Evolutionary conservation across 2,888 invertebrate species (phyloP), one percentile per base, ranked within the genome.

Genomic region (Perdita meconis): DNA sequence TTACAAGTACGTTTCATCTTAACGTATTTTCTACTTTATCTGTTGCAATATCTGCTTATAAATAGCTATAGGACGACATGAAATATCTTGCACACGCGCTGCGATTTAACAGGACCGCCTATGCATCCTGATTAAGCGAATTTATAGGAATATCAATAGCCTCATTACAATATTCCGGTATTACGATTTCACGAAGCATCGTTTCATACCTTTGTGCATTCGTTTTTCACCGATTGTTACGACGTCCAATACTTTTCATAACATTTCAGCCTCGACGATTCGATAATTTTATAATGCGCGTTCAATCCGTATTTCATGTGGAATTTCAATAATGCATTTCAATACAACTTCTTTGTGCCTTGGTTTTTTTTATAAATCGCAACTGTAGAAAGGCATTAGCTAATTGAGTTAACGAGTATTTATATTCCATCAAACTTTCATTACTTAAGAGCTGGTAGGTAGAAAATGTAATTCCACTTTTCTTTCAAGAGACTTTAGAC

Each of bases 61-160:
- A 71, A 74, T 55, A 61, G 19, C 30, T 2, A 12, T 2, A 8
- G n/a, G 4, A 2, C 56, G 24, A 22, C 40, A 47, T 19, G 26
- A 61, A 63, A 69, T 73, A 73, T 26, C 30, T 42, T 16, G 42
- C 38, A 13, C 4, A 36, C 38, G 50, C 16, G 40, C 63, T 57
- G 42, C 57, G 44, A 51, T 64, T 51, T 30, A 36, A 40, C 57
- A n/a, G 36, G n/a, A 19, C 36, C 6, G 22, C 24, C 44, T 47
- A 2, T 51, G 56, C 36, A 63, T 64, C 26, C 19, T 44, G 73
- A 64, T 74, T 64, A 51, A 70, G 42, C 34, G 36, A 70, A 63
- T 74, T 74, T 70, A 70, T 74, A 22, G 73, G 73, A 70, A 44
- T 57, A 57, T 51, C 63, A 57, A 59, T 53, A 51, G 36, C 56